phyloP scores from a whole-genome alignment of 2,888 invertebrate species.

The Gastracanthus pulcherrimus region DNA sequence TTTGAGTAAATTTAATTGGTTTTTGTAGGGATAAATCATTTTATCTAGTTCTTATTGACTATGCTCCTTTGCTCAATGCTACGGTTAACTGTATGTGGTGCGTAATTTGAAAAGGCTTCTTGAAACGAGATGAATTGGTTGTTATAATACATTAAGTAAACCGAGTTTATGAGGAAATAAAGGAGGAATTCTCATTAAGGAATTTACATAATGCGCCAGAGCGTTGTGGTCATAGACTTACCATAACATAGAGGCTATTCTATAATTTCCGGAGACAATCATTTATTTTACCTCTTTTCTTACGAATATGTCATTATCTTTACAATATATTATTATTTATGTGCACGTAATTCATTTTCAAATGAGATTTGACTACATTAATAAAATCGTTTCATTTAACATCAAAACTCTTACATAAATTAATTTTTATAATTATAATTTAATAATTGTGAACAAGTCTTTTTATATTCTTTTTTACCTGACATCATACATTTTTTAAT shows the following conservation, averaged over 20 bases:
- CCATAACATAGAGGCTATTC: not conserved
- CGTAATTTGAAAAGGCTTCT: not conserved
- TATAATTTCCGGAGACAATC: not conserved
- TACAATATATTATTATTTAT: not conserved
- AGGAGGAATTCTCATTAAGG: slow-evolving; percentile 26
- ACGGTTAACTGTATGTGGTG: not conserved
- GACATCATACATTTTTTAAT: not conserved
- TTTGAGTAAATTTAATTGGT: too few species aligned
- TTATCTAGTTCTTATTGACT: too few species aligned
- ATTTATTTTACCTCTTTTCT: not conserved
- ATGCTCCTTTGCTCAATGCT: too few species aligned
- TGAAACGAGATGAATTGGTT: not conserved
- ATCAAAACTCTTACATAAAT: too few species aligned
- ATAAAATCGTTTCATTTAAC: too few species aligned
- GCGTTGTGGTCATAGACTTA: not conserved
- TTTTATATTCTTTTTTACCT: not conserved
- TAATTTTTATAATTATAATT: too few species aligned
- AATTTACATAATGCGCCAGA: slow-evolving; percentile 28
- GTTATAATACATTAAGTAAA: not conserved
- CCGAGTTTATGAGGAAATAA: slow-evolving; percentile 19
- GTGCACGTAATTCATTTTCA: too few species aligned
- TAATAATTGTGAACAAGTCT: too few species aligned
- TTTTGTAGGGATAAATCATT: too few species aligned
- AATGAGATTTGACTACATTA: too few species aligned
- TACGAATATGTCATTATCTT: not conserved